Evolutionary conservation across 2,113 vertebrate species (phyloP), one percentile per base, ranked within the genome.

Genomic region (Argyrosomus japonicus): DNA sequence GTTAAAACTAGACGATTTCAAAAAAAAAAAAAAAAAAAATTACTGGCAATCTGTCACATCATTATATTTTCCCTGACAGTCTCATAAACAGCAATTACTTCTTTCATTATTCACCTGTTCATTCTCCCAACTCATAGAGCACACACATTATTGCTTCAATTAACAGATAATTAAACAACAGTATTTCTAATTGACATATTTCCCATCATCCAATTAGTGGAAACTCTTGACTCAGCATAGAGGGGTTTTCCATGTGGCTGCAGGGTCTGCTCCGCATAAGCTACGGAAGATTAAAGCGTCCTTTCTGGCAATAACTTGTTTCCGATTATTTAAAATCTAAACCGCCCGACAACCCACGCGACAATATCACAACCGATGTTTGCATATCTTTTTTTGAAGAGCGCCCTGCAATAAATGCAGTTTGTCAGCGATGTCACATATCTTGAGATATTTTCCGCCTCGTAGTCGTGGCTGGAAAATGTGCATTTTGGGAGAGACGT

Each of bases 81-180:
- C 83, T 94, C 89, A 90, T 95, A 93, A 95, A 94, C 86, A 94
- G 90, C 89, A 94, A 93, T 94, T 92, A 93, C 85, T 77, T 87
- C 87, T 91, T 93, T 90, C 91, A 94, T 94, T 92, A 92, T 94
- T 93, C 94, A 94, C 93, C 93, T 94, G 93, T 93, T 95, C 79
- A 62, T 85, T 88, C 84, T 86, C 84, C 85, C 86, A 87, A 89
- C 91, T 89, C 89, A 77, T 82, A 83, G 87, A 87, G 92, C 91
- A 88, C 92, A 92, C 91, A 93, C 92, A 88, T 91, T 92, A 94
- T 93, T 88, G 89, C 92, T 90, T 92, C 86, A 93, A 94, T 94
- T 94, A 94, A 92, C 89, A 91, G 87, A 84, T 93, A 93, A 94
- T 95, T 94, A 94, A 94, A 93, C 91, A 94, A 94, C 90, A 93